phyloP scores from a whole-genome alignment of 2,797 vertebrate genomes.

The Moxostoma hubbsi region DNA sequence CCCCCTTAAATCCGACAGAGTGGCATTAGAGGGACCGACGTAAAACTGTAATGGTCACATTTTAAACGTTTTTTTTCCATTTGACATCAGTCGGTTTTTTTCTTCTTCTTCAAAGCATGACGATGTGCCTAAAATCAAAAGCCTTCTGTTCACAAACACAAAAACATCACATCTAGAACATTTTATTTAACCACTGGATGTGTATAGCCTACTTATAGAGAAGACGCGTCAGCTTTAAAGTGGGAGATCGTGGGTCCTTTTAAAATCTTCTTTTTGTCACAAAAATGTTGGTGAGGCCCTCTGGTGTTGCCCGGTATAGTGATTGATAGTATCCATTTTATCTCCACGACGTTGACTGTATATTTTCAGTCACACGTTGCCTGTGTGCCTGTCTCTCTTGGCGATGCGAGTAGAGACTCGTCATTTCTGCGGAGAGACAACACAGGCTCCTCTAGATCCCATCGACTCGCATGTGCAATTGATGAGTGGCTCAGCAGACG shows the following conservation, averaged over 20 bases:
- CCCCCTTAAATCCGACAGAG: conserved; percentile 33
- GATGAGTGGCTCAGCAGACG: conserved; percentile 18
- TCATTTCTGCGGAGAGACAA: conserved; percentile 47
- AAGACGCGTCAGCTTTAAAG: conserved; percentile 9
- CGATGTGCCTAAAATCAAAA: not conserved
- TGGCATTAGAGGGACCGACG: conserved; percentile 8
- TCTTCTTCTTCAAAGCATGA: conserved; percentile 4
- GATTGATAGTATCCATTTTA: not conserved
- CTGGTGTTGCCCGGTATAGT: not conserved
- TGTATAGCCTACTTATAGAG: not conserved
- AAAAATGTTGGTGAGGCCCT: not conserved
- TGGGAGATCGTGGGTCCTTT: conserved; percentile 10
- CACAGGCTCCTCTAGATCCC: conserved; percentile 20
- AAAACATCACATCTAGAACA: conserved; percentile 17
- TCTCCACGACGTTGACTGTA: not conserved
- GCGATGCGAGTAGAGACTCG: conserved; percentile 21
- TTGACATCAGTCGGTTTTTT: no score
- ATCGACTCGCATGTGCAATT: conserved; percentile 57
- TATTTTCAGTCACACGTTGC: not conserved
- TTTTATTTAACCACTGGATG: not conserved
- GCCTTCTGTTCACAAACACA: conserved; percentile 1
- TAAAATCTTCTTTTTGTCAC: conserved; percentile 27
- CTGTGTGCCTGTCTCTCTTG: conserved; percentile 11
- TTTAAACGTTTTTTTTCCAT: conserved; percentile 20
- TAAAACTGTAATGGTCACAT: conserved; percentile 43